Percentiles rank a stretch among this genome's conserved stretches.
Conservation (phyloP, 2,888 invertebrate genomes). For the Cyaniris semiargus region DNA sequence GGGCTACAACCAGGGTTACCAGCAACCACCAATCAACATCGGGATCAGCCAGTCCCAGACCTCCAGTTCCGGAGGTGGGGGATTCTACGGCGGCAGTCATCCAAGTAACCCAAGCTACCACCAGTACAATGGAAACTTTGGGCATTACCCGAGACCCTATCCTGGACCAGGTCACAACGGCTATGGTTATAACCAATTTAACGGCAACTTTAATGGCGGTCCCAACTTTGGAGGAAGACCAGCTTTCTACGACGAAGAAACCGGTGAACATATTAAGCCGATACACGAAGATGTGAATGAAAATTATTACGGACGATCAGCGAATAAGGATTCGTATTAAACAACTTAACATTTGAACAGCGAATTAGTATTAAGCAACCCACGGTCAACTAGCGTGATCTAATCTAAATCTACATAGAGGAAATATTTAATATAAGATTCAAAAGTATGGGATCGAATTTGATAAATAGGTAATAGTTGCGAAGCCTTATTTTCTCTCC, state of each 20-base stretch:
- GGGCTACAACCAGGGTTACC: conserved; percentile 42
- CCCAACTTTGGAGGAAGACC: conserved; percentile 48
- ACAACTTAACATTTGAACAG: too few relatives aligned
- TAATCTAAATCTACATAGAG: neutral
- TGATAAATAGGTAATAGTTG: too few relatives aligned
- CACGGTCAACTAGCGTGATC: neutral
- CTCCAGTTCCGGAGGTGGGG: conserved; percentile 62
- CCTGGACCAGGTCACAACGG: conserved; percentile 50
- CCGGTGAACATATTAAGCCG: conserved; percentile 40
- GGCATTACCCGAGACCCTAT: conserved; percentile 41
- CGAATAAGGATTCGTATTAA: conserved; percentile 31
- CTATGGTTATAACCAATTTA: conserved; percentile 64
- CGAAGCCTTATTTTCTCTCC: too few relatives aligned
- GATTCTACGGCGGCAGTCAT: conserved; percentile 55
- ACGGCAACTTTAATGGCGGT: conserved; percentile 64
- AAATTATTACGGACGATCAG: conserved; percentile 47
- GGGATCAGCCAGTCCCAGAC: conserved; percentile 74
- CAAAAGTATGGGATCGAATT: too few relatives aligned
- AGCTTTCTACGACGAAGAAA: conserved; percentile 47
- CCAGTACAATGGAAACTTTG: conserved; percentile 40
- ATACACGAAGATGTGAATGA: conserved; percentile 45
- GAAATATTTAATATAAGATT: too few relatives aligned
- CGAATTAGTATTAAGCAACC: neutral
- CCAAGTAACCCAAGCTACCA: conserved; percentile 46
- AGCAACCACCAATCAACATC: conserved; percentile 62